A percentile compares a stretch with the other conserved stretches of the same genome.
phyloP scores from a whole-genome alignment of 2,113 vertebrate genomes.

The Dipodomys merriami region DNA sequence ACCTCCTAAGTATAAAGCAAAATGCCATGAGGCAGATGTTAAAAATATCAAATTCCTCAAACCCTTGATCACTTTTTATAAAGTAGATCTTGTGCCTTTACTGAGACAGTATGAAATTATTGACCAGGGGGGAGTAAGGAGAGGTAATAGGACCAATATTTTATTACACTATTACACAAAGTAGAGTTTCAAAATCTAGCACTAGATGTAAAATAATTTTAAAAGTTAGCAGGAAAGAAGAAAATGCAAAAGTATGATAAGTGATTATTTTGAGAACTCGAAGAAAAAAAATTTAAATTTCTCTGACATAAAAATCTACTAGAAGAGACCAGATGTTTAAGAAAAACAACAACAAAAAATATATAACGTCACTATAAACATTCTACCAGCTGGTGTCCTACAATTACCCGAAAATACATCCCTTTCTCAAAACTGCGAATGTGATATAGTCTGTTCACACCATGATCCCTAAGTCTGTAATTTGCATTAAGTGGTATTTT shows the following conservation, averaged over 20 bases:
- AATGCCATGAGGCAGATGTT: not conserved
- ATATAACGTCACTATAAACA: constrained; percentile 70
- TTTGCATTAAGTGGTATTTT: constrained; percentile 69
- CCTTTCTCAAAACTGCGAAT: constrained; percentile 46
- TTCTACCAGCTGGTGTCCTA: constrained; percentile 74
- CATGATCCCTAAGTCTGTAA: constrained; percentile 52
- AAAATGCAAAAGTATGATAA: constrained; percentile 56
- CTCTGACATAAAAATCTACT: constrained; percentile 43
- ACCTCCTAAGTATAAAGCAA: not conserved
- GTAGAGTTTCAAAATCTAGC: constrained; percentile 44
- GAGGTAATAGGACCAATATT: not conserved
- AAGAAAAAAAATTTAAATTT: constrained; percentile 66
- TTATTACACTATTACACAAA: constrained; percentile 31
- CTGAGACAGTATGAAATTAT: not conserved
- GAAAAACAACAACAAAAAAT: constrained; percentile 62
- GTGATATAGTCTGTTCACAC: constrained; percentile 51
- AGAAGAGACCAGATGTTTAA: constrained; percentile 72
- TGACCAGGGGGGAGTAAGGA: not conserved
- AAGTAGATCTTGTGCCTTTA: not conserved
- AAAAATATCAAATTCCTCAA: not conserved
- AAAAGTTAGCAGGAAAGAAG: constrained; percentile 57
- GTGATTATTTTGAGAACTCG: constrained; percentile 72
- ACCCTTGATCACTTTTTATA: not conserved
- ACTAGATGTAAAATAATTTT: constrained; percentile 67
- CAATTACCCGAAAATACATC: constrained; percentile 65